A percentile compares a stretch with the other conserved stretches of the same genome.
These are phyloP conservation scores for Drosophila pruinosa DNA, from an alignment of 1,140 invertebrate genomes.

Conservation along the genomic window DNA sequence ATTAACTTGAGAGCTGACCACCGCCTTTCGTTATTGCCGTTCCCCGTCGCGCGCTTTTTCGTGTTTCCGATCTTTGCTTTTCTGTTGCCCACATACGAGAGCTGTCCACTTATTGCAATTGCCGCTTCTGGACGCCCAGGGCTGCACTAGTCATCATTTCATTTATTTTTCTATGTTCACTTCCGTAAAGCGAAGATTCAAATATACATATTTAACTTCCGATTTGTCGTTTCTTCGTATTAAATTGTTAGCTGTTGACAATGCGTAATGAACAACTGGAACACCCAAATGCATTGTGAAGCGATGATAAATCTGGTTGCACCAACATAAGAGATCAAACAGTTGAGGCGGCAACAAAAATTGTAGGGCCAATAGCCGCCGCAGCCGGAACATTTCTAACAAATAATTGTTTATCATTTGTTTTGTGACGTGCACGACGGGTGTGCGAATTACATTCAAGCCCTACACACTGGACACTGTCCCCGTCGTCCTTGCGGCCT, in stretches of 20 bases:
- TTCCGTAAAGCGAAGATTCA: constrained; percentile 26
- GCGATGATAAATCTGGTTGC: constrained; percentile 59
- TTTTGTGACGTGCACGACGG: constrained; percentile 58
- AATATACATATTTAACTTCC: constrained; percentile 56
- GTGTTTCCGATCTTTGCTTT: constrained; percentile 10
- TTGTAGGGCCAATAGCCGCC: constrained; percentile 48
- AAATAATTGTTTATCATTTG: constrained; percentile 78
- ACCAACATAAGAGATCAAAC: constrained; percentile 57
- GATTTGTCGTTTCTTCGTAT: constrained; percentile 62
- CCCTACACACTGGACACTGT: neutral
- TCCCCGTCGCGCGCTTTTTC: neutral
- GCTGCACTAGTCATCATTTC: constrained; percentile 3
- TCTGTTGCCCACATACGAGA: neutral
- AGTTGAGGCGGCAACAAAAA: constrained; percentile 35
- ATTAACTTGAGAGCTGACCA: neutral
- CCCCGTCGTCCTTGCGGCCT: constrained; percentile 57
- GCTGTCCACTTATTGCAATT: constrained; percentile 25
- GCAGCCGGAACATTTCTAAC: constrained; percentile 48
- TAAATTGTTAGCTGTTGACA: constrained; percentile 57
- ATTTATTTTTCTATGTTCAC: neutral
- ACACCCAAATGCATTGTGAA: constrained; percentile 71
- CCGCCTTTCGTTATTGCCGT: neutral
- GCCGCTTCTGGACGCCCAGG: neutral
- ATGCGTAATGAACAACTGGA: constrained; percentile 56
- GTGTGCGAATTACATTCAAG: constrained; percentile 41